Evolutionary conservation across 1,140 invertebrate species (phyloP), one percentile per base, ranked within the genome.

Genomic region (Trachelipus rathkii): DNA sequence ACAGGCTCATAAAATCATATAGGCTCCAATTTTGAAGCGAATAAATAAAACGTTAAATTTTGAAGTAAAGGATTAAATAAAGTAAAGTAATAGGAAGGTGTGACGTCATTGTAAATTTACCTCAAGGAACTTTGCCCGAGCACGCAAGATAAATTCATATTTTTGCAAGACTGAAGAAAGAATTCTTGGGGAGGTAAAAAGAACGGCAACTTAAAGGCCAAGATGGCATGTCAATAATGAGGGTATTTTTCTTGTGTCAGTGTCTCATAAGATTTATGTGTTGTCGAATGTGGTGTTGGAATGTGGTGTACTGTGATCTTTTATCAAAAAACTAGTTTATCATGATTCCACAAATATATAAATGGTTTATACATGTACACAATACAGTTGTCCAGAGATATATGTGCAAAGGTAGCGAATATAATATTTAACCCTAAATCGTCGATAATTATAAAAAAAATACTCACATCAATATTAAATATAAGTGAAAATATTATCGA

Each of bases 201-300:
- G 78, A 79, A 79, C 78, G 76, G 78, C 78, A 74, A 79, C 76
- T 79, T 79, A 79, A 74, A 79, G 33, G 74, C 78, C 78, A 79
- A 79, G 78, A 79, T 79, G 78, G 78, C 78, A 75, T 45, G 71
- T 79, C n/a, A n/a, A n/a, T n/a, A n/a, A n/a, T n/a, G n/a, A n/a
- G 69, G 76, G 78, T 79, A 76, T 79, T 76, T 72, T 74, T 66
- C 76, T 75, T 3, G 71, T 23, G 44, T 79, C 72, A 69, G 78
- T 79, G 78, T 71, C 74, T 74, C 43, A 60, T 76, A 76, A 76
- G 73, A 74, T 74, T 23, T 76, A 70, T 79, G 75, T 79, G 78
- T 50, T 50, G 46, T 50, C n/a, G n/a, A n/a, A n/a, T n/a, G n/a
- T n/a, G n/a, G n/a, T n/a, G n/a, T n/a, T n/a, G n/a, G n/a, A 50